These are phyloP conservation scores for Nephrotoma appendiculata DNA, from an alignment of 2,888 invertebrate genomes.

Conservation along the genomic window DNA sequence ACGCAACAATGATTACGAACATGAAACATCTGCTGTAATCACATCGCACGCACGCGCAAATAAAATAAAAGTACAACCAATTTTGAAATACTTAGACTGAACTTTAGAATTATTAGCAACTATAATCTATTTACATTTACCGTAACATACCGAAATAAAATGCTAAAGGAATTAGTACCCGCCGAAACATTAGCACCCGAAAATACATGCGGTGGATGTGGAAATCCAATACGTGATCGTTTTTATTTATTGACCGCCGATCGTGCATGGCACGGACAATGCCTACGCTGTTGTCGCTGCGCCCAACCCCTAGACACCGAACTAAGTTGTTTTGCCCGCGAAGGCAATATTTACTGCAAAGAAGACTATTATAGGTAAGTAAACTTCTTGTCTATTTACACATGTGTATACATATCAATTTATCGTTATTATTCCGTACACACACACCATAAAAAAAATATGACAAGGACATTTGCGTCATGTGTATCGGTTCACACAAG, in stretches of 20 bases:
- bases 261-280: constrained; percentile 77
- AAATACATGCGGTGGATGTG: constrained; percentile 43
- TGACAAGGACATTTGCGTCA: not conserved
- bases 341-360: constrained; percentile 85
- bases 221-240: constrained; percentile 43
- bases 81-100: not conserved
- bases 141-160: constrained; percentile 3
- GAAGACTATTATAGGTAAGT: constrained; percentile 85
- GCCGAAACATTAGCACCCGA: constrained; percentile 18
- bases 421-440: not conserved
- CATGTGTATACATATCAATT: not conserved
- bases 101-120: not conserved
- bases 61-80: not conserved
- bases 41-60: not conserved
- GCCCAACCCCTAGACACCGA: constrained; percentile 71
- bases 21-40: not conserved
- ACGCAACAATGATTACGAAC: not conserved
- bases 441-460: not conserved
- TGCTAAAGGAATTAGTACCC: constrained; percentile 16
- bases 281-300: constrained; percentile 73
- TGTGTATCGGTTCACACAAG: not conserved
- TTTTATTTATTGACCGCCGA: constrained; percentile 73
- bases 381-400: not conserved
- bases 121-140: not conserved
- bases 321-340: constrained; percentile 76